A percentile compares a stretch with the other conserved stretches of the same genome.
phyloP scores from a whole-genome alignment of 2,888 invertebrate genomes.

The Melanophora roralis region DNA sequence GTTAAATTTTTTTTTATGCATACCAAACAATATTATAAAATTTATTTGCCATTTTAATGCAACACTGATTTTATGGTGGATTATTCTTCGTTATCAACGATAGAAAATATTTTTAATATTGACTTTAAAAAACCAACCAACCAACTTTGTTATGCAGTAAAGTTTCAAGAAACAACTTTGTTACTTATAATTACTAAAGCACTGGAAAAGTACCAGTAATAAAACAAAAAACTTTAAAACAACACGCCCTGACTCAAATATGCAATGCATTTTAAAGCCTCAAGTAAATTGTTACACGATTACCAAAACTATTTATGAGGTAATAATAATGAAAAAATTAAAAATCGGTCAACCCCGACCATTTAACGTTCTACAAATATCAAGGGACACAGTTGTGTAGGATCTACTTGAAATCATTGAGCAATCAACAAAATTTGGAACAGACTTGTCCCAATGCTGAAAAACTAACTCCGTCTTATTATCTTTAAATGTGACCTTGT shows the following conservation, averaged over 20 bases:
- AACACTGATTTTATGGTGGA: constrained; percentile 34
- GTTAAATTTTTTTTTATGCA: not conserved
- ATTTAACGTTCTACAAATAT: too few relatives aligned
- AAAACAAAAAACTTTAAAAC: constrained; percentile 24
- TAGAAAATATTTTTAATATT: not conserved
- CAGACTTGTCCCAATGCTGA: too few relatives aligned
- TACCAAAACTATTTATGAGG: too few relatives aligned
- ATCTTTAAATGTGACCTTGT: too few relatives aligned
- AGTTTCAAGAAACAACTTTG: not conserved
- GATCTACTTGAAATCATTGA: too few relatives aligned
- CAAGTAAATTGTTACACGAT: constrained; percentile 47
- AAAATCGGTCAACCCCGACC: too few relatives aligned
- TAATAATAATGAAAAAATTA: not conserved
- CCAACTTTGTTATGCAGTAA: not conserved
- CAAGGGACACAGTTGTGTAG: too few relatives aligned
- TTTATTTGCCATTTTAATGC: constrained; percentile 15
- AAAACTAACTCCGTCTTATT: too few relatives aligned
- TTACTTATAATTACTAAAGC: too few relatives aligned
- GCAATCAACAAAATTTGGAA: too few relatives aligned
- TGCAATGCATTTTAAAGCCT: constrained; percentile 50
- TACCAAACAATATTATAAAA: not conserved
- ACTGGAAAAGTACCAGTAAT: not conserved
- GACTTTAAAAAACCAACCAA: constrained; percentile 8
- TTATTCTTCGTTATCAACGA: not conserved
- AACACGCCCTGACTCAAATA: constrained; percentile 69